Base-by-base conservation (phyloP, 2,888 invertebrate species). In the Sminthurides aquaticus region DNA sequence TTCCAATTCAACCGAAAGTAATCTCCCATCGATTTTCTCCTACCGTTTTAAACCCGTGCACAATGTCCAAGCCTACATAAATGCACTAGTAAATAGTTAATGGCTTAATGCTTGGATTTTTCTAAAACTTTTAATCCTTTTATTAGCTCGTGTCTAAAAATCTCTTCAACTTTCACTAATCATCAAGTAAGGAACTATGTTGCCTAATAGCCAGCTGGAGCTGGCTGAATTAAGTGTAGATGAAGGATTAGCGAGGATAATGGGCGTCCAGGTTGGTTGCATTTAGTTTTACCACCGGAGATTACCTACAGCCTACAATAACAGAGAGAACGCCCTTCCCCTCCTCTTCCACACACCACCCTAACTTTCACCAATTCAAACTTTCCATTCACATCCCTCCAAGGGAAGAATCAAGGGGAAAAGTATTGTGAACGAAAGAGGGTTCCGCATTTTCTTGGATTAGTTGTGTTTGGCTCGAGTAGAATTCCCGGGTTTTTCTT, bases 401-500 rank as follows among this genome's bases (percentile, higher is more conserved):
- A n/a, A n/a, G n/a, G n/a, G n/a, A n/a, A n/a, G n/a, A n/a, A n/a
- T n/a, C n/a, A n/a, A n/a, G n/a, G n/a, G n/a, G n/a, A n/a, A n/a
- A n/a, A n/a, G n/a, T n/a, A n/a, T n/a, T n/a, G n/a, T n/a, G n/a
- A n/a, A n/a, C n/a, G n/a, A n/a, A n/a, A n/a, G n/a, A n/a, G n/a
- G n/a, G n/a, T n/a, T n/a, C n/a, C 15, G 43, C 43, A 34, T 34
- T 34, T 34, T 34, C 43, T 26, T 56, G 25, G 2, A 24, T 24
- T 22, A 22, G 5, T 26, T 3, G 56, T 22, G 22, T 49, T 49
- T 15, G 8, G 15, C 48, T 43, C 48, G 15, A 43, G 15, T 43
- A 43, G 43, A 34, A 34, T 34, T n/a, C 43, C 43, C 57, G 27
- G 54, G 64, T 64, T 64, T 64, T 49, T 26, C 57, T 43, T 62